phyloP scores from a whole-genome alignment of 23 tunicate genomes.

The Halocynthia aurantium region DNA sequence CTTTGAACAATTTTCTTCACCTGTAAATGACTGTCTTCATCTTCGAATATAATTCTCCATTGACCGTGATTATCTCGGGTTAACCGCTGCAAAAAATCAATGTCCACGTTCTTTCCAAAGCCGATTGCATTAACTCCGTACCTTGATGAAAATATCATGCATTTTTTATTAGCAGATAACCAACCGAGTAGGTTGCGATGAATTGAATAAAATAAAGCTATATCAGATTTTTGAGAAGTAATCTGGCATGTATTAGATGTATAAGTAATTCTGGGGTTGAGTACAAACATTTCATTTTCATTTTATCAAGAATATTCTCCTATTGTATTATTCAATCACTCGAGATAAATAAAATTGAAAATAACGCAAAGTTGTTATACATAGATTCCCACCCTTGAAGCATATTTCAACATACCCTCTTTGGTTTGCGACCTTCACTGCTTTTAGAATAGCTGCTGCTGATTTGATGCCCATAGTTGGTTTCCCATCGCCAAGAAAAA shows the following conservation, averaged over 20 bases:
- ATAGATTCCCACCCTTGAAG: background rate
- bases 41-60: conserved; percentile 34
- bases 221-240: no score
- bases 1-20: background rate
- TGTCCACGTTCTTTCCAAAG: conserved; percentile 35
- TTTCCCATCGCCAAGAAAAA: conserved; percentile 47
- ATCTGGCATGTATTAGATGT: no score
- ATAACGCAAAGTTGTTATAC: background rate
- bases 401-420: conserved; percentile 14
- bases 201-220: no score
- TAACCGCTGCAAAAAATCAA: conserved; percentile 17
- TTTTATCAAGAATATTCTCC: no score
- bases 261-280: no score
- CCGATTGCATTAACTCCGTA: conserved; percentile 43
- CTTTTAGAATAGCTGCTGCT: conserved; percentile 9
- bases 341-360: background rate
- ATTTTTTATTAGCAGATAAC: background rate
- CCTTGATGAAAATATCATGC: background rate
- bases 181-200: no score
- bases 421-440: conserved; percentile 9
- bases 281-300: no score
- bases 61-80: conserved; percentile 20
- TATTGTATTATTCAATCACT: no score
- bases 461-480: conserved; percentile 30
- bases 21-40: conserved; percentile 30